Conservation (phyloP, 2,797 vertebrate genomes). For the Alectoris magna region DNA sequence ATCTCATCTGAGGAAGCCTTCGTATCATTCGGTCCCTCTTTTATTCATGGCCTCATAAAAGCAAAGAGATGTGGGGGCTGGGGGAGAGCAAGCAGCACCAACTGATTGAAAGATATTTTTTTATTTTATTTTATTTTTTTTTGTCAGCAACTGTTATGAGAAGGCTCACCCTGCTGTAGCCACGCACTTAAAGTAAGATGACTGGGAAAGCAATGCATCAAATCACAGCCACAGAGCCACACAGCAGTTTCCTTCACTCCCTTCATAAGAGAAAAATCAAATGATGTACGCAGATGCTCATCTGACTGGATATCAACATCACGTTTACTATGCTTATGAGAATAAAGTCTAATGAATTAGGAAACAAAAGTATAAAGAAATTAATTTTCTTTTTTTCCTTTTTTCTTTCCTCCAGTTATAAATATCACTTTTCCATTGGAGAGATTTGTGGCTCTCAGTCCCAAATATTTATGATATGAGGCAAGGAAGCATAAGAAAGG, state of each 20-base stretch:
- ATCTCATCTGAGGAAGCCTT: conserved; percentile 14
- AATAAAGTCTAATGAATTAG: background rate
- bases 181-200: conserved; percentile 36
- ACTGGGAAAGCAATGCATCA: conserved; percentile 46
- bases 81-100: background rate
- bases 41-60: conserved; percentile 58
- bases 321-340: background rate
- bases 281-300: background rate
- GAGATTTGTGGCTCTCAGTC: conserved; percentile 21
- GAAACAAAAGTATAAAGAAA: background rate
- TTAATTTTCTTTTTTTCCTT: background rate
- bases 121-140: background rate
- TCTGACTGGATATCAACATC: background rate
- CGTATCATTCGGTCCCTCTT: background rate
- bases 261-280: background rate
- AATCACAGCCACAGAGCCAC: background rate
- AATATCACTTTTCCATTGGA: conserved; percentile 21
- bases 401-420: background rate
- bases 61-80: background rate
- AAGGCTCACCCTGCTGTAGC: conserved; percentile 45
- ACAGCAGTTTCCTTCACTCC: background rate
- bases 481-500: conserved; percentile 26
- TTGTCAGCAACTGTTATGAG: conserved; percentile 42
- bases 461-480: conserved; percentile 47
- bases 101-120: conserved; percentile 34